A percentile compares a stretch with the other conserved stretches of the same genome.
These are phyloP conservation scores for Anthophora plumipes DNA, from an alignment of 2,888 invertebrate genomes.

Conservation along the genomic window DNA sequence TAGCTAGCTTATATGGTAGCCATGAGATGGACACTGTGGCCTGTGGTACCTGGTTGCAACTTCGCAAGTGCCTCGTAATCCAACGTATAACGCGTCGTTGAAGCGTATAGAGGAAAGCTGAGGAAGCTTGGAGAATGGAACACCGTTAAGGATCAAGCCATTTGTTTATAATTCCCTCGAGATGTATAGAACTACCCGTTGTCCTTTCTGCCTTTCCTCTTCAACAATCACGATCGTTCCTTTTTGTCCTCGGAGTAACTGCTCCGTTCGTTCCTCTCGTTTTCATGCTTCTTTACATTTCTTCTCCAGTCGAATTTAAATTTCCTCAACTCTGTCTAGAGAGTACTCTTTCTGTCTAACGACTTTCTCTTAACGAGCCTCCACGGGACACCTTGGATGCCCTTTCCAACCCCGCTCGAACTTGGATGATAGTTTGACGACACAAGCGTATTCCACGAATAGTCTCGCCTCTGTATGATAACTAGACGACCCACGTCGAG, in stretches of 20 bases:
- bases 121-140: slow-evolving; percentile 14
- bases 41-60: slow-evolving; percentile 46
- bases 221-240: neutral
- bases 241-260: neutral
- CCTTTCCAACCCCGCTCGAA: slow-evolving; percentile 4
- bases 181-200: slow-evolving; percentile 23
- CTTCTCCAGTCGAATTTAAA: slow-evolving; percentile 73
- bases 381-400: slow-evolving; percentile 31
- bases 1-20: slow-evolving; percentile 8
- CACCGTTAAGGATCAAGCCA: slow-evolving; percentile 46
- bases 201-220: neutral
- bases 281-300: neutral
- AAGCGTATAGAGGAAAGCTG: slow-evolving; percentile 24
- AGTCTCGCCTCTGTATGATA: slow-evolving; percentile 51
- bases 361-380: slow-evolving; percentile 77
- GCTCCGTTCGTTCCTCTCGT: neutral
- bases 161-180: slow-evolving; percentile 72
- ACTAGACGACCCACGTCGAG: slow-evolving; percentile 58
- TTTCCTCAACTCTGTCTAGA: slow-evolving; percentile 63
- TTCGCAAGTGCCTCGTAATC: slow-evolving; percentile 75
- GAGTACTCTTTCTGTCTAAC: slow-evolving; percentile 64
- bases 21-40: slow-evolving; percentile 17
- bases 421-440: slow-evolving; percentile 59
- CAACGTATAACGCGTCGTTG: slow-evolving; percentile 72
- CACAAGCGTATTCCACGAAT: slow-evolving; percentile 49